Base-by-base conservation (phyloP, 2,113 vertebrate species). In the Menura novaehollandiae region DNA sequence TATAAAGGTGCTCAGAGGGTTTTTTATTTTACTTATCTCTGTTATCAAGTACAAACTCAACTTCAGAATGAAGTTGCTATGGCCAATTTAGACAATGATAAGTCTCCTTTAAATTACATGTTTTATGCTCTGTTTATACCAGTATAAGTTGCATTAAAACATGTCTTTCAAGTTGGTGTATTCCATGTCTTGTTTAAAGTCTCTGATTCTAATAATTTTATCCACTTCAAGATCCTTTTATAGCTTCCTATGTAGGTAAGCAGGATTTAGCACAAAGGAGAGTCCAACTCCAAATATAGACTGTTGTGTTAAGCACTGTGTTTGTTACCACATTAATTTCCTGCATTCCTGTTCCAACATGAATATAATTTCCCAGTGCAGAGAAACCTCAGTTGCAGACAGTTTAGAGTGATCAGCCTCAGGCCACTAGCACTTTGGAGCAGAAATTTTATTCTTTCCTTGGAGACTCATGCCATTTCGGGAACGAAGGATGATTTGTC, bases 251-350 rank as follows among this genome's bases (percentile, higher is more conserved):
- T 46, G 27, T 26, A 90, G 95, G 82, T 93, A 80, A 90, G 51
- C 44, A 78, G 39, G 5, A 27, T 63, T 85, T 75, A 90, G 60
- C 47, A 89, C 59, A 88, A 91, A 91, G 41, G 13, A 88, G 22
- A 59, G 41, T 63, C 67, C 69, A 79, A n/a, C 5, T 87, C 84
- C 82, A 77, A 90, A 94, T 71, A 93, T 6, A 85, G 74, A 62
- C 47, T 41, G 43, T 73, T 76, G 51, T 84, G 51, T 91, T 94
- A 71, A 96, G 72, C 33, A 41, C 33, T 67, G 62, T 82, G 55
- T 91, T 89, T 90, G 51, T 88, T 80, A 84, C 91, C 82, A 91
- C 85, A 88, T 67, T 62, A 43, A 84, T 96, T 96, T 94, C 85
- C 92, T 88, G 72, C 55, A 88, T 94, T 96, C 72, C 13, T 90